phyloP scores from a whole-genome alignment of 1,140 invertebrate genomes.

The Lasaia peninsularis region DNA sequence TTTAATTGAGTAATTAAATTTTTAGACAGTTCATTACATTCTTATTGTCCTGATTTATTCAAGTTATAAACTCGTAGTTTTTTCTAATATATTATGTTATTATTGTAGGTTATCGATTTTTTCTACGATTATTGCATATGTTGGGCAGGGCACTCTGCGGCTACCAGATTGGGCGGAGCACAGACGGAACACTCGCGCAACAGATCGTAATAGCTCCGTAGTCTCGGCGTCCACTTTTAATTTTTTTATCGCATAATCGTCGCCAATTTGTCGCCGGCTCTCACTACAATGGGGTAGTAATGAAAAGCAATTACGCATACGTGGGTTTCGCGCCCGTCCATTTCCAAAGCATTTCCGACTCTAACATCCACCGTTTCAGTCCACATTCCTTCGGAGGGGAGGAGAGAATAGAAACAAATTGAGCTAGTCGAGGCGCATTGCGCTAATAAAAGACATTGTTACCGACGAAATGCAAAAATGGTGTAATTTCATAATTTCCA shows the following conservation, averaged over 20 bases:
- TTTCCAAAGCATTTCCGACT: slow-evolving; percentile 21
- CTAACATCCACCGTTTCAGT: slow-evolving; percentile 24
- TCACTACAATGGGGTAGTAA: slow-evolving; percentile 69
- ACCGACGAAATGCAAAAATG: slow-evolving; percentile 54
- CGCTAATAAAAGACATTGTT: slow-evolving; percentile 73
- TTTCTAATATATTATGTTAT: too few relatives aligned
- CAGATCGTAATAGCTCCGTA: slow-evolving; percentile 1
- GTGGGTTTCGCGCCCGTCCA: slow-evolving; percentile 44
- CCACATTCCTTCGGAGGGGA: slow-evolving; percentile 16
- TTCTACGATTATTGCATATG: too few relatives aligned
- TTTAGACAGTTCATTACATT: too few relatives aligned
- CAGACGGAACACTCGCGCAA: not conserved
- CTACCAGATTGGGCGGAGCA: too few relatives aligned
- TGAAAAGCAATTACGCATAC: slow-evolving; percentile 75
- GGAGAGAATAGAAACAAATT: slow-evolving; percentile 68
- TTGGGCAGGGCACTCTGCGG: too few relatives aligned
- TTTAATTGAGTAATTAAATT: too few relatives aligned
- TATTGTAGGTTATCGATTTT: too few relatives aligned
- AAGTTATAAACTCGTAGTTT: too few relatives aligned
- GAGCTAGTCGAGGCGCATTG: slow-evolving; percentile 54
- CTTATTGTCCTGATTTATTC: too few relatives aligned
- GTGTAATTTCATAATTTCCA: slow-evolving; percentile 69
- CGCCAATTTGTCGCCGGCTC: slow-evolving; percentile 59
- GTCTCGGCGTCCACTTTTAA: slow-evolving; percentile 46
- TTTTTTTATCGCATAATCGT: slow-evolving; percentile 72